Evolutionary conservation across 2,113 vertebrate species (phyloP).

Genomic region (Ceyx melanurus): DNA sequence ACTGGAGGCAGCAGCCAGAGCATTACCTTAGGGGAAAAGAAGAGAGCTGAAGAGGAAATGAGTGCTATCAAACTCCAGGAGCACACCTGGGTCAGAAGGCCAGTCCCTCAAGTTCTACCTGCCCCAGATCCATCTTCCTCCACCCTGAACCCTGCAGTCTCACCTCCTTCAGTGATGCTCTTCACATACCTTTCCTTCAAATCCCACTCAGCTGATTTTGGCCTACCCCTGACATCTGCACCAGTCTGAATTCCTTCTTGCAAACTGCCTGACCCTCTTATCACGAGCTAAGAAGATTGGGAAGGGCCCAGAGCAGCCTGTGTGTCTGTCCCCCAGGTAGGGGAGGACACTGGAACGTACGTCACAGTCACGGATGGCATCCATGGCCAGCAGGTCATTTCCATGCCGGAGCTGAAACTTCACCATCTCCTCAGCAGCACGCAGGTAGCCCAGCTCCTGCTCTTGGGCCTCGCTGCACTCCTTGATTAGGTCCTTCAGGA

Average conservation of each 20-base stretch:
- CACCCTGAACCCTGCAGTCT: background rate
- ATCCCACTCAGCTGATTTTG: background rate
- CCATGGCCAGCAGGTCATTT: constrained; percentile 96
- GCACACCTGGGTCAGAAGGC: background rate
- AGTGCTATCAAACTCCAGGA: background rate
- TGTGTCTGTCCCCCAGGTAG: background rate
- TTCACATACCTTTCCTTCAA: background rate
- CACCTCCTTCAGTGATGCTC: background rate
- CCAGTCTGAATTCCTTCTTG: background rate
- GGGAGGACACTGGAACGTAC: constrained; percentile 72
- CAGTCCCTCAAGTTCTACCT: background rate
- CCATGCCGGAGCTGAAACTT: constrained; percentile 95
- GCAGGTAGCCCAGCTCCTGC: constrained; percentile 88
- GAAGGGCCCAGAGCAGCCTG: background rate
- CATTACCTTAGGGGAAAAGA: background rate
- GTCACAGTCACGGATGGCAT: constrained; percentile 93
- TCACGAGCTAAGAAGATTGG: background rate
- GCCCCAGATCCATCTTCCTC: background rate
- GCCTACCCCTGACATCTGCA: background rate
- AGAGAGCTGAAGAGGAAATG: background rate
- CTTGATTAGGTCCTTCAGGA: constrained; percentile 93
- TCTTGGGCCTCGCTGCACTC: constrained; percentile 85
- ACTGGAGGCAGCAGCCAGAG: background rate
- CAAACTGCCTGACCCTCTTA: background rate
- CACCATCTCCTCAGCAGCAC: constrained; percentile 89